Evolutionary conservation across 2,113 vertebrate species (phyloP).

Genomic region (Lepidothrix coronata): DNA sequence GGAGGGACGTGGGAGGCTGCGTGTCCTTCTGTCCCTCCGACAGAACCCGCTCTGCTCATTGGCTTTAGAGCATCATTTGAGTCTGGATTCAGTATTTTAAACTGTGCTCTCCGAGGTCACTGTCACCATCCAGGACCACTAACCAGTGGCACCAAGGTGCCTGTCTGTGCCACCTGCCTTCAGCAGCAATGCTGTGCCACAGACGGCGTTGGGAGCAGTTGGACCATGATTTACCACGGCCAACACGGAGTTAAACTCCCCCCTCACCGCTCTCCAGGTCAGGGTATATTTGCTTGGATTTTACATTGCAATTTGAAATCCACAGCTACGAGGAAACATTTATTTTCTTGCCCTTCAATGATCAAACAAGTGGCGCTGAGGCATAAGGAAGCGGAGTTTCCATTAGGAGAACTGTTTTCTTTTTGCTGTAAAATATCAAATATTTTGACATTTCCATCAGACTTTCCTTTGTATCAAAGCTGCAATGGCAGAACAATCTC

Average conservation of each 20-base stretch:
- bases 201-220: accelerated
- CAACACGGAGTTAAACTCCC: neutral
- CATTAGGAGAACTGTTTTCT: conserved; percentile 57
- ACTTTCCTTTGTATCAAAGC: conserved; percentile 58
- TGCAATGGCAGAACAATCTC: conserved; percentile 55
- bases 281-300: conserved; percentile 25
- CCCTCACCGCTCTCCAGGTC: neutral
- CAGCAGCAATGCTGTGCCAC: neutral
- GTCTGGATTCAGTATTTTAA: neutral
- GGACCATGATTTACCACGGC: accelerated
- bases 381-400: conserved; percentile 35
- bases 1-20: neutral
- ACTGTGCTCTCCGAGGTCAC: neutral
- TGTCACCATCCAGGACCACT: neutral
- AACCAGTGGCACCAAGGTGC: accelerated
- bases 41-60: accelerated
- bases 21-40: accelerated
- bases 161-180: accelerated
- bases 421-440: conserved; percentile 67
- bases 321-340: conserved; percentile 50
- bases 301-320: conserved; percentile 50
- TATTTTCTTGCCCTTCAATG: conserved; percentile 66
- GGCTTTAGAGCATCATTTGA: neutral
- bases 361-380: conserved; percentile 54
- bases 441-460: conserved; percentile 71